Conservation (phyloP, 1,140 invertebrate species). For the Heliothis subflexa region DNA sequence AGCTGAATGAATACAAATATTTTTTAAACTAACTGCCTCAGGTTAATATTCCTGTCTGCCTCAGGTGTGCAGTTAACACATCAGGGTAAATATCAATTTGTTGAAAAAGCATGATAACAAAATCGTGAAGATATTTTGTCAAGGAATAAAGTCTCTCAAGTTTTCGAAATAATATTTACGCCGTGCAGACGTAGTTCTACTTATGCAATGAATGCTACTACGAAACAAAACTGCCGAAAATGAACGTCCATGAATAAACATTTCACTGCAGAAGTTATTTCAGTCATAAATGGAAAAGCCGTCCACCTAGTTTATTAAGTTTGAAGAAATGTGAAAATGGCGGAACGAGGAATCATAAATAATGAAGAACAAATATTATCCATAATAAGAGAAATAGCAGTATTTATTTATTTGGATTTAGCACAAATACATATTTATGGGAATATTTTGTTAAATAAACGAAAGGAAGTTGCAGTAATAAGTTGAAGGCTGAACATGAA, state of each 20-base stretch:
- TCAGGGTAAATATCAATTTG: background rate
- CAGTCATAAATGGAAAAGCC: background rate
- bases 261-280: background rate
- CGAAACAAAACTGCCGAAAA: too few relatives aligned
- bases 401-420: background rate
- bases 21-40: background rate
- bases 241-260: background rate
- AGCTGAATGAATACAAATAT: background rate
- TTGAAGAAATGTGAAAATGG: slow-evolving; percentile 6
- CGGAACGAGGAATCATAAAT: slow-evolving; percentile 1
- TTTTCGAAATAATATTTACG: too few relatives aligned
- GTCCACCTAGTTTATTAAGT: slow-evolving; percentile 11
- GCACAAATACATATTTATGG: background rate
- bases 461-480: background rate
- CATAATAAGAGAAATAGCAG: slow-evolving; percentile 3
- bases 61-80: too few relatives aligned
- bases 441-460: background rate
- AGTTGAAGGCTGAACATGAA: slow-evolving; percentile 8
- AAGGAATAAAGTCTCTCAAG: too few relatives aligned
- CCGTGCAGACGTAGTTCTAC: background rate
- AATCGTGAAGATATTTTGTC: too few relatives aligned
- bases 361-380: background rate
- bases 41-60: background rate
- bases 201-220: background rate
- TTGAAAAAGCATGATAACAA: too few relatives aligned